A percentile compares a stretch with the other conserved stretches of the same genome.
phyloP scores from a whole-genome alignment of 2,888 invertebrate species.

The Nomada hirtipes region DNA sequence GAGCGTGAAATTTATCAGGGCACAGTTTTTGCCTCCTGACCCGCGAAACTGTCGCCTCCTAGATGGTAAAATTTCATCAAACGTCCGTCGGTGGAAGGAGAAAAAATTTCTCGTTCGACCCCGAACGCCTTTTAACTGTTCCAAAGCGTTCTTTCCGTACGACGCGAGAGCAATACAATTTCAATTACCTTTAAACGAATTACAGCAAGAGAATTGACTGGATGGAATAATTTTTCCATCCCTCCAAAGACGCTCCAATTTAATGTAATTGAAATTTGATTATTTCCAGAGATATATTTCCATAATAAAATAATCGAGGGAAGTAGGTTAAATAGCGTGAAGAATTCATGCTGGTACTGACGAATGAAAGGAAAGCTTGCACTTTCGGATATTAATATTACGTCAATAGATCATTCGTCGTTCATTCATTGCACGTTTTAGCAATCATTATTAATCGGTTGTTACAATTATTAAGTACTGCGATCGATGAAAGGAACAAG shows the following conservation, averaged over 20 bases:
- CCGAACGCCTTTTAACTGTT: not conserved
- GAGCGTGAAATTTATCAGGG: slow-evolving; percentile 71
- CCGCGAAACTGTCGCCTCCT: slow-evolving; percentile 16
- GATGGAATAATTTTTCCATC: slow-evolving; percentile 7
- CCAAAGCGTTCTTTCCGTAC: slow-evolving; percentile 1
- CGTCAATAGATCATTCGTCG: too few relatives aligned
- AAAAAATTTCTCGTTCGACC: slow-evolving; percentile 1
- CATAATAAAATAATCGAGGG: too few relatives aligned
- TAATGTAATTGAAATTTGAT: not conserved
- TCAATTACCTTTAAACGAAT: slow-evolving; percentile 5
- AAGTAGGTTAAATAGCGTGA: too few relatives aligned
- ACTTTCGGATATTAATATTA: too few relatives aligned
- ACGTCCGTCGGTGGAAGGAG: not conserved
- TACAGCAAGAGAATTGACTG: not conserved
- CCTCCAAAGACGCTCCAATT: not conserved
- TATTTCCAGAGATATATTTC: not conserved
- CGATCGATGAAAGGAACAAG: too few relatives aligned
- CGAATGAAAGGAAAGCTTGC: too few relatives aligned
- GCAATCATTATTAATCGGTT: too few relatives aligned
- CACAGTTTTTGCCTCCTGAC: slow-evolving; percentile 61
- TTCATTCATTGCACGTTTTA: too few relatives aligned
- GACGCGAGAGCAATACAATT: slow-evolving; percentile 3
- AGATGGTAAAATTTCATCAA: slow-evolving; percentile 18
- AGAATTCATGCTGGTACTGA: too few relatives aligned
- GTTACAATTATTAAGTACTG: too few relatives aligned